A percentile compares a stretch with the other conserved stretches of the same genome.
phyloP scores from a whole-genome alignment of 2,113 vertebrate species.

The Notarius lentiginosus region DNA sequence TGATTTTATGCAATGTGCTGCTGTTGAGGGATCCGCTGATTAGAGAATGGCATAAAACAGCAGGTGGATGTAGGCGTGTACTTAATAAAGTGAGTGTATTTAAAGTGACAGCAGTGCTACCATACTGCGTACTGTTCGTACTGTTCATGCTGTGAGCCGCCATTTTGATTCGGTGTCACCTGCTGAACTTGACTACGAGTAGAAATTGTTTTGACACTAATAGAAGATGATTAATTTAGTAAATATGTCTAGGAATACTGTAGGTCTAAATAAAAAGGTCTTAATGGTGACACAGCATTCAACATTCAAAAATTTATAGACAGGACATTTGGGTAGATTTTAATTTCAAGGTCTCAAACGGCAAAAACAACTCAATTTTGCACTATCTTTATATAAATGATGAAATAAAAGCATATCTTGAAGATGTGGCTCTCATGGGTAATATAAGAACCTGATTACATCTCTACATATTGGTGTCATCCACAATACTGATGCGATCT shows the following conservation, averaged over 20 bases:
- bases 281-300: neutral
- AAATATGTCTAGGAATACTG: neutral
- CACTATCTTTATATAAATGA: neutral
- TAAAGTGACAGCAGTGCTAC: no score
- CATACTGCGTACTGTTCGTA: neutral
- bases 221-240: no score
- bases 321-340: neutral
- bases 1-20: no score
- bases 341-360: no score
- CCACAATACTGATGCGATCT: constrained; percentile 18
- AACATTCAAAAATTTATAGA: neutral
- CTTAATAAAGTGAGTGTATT: no score
- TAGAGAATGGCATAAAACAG: no score
- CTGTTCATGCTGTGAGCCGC: neutral
- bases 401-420: neutral
- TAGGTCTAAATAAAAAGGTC: neutral
- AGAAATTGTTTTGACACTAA: no score
- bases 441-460: neutral
- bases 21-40: no score
- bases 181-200: no score
- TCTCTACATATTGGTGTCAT: constrained; percentile 18
- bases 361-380: neutral
- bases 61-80: no score
- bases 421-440: neutral
- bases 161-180: no score